A percentile compares a stretch with the other conserved stretches of the same genome.
phyloP scores from a whole-genome alignment of 2,113 vertebrate genomes.

The Limnothrissa miodon region DNA sequence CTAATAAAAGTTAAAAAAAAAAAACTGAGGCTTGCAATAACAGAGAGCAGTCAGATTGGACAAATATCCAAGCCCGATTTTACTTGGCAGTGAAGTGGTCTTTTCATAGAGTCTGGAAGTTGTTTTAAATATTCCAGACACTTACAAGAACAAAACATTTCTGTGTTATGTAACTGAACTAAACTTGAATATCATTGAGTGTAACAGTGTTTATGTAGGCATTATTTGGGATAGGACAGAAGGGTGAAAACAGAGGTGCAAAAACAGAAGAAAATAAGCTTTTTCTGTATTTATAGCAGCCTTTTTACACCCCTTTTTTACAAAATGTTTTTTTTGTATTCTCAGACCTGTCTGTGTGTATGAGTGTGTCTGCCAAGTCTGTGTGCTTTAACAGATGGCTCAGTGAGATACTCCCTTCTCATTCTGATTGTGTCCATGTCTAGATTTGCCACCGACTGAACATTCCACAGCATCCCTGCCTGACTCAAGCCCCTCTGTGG shows the following conservation, averaged over 20 bases:
- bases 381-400: conserved; percentile 30
- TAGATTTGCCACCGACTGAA: conserved; percentile 39
- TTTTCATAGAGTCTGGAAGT: conserved; percentile 50
- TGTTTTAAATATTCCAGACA: conserved; percentile 53
- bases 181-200: conserved; percentile 25
- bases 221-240: conserved; percentile 23
- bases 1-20: conserved; percentile 50
- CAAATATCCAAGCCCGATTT: conserved; percentile 51
- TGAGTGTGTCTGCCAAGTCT: conserved; percentile 30
- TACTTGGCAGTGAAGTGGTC: conserved; percentile 46
- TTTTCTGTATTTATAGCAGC: conserved; percentile 40
- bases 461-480: conserved; percentile 28
- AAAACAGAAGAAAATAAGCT: conserved; percentile 26
- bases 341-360: conserved; percentile 24
- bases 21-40: conserved; percentile 34
- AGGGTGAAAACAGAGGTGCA: conserved; percentile 34
- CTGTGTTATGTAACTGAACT: conserved; percentile 48
- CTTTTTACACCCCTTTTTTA: conserved; percentile 46
- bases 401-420: conserved; percentile 37
- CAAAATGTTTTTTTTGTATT: conserved; percentile 33
- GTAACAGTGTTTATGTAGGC: conserved; percentile 26
- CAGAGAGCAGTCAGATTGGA: conserved; percentile 40
- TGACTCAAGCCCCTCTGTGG: conserved; percentile 58
- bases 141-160: conserved; percentile 44
- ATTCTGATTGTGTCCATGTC: conserved; percentile 48